Evolutionary conservation across 2,888 invertebrate species (phyloP).

Genomic region (Nemoura dubitans): DNA sequence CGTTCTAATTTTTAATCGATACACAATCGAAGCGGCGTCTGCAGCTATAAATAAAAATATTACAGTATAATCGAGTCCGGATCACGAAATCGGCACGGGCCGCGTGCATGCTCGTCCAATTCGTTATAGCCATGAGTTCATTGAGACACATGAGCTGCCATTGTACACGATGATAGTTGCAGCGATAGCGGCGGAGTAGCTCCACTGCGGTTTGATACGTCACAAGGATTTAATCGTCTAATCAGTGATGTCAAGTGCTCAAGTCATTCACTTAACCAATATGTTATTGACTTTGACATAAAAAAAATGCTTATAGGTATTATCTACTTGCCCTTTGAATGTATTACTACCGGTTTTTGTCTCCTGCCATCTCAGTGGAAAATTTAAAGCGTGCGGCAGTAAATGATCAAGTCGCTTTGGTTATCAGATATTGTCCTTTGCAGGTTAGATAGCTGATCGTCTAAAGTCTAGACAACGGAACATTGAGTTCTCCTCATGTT

Average conservation of each 20-base stretch:
- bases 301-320: neutral
- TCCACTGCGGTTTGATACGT: neutral
- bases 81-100: neutral
- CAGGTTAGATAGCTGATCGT: too few species aligned
- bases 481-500: too few species aligned
- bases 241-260: neutral
- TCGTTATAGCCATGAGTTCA: neutral
- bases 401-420: too few species aligned
- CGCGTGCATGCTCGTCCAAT: neutral
- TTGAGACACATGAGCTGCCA: neutral
- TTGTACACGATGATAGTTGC: neutral
- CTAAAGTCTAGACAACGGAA: too few species aligned
- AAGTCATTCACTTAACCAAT: neutral
- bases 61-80: neutral
- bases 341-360: too few species aligned
- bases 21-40: neutral
- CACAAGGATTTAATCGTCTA: neutral
- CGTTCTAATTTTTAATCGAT: neutral
- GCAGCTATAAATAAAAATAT: neutral
- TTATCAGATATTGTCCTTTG: too few species aligned
- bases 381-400: too few species aligned
- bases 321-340: neutral
- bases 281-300: neutral
- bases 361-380: too few species aligned
- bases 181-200: neutral